phyloP scores from a whole-genome alignment of 2,888 invertebrate species.

The Tanypteryx hageni region DNA sequence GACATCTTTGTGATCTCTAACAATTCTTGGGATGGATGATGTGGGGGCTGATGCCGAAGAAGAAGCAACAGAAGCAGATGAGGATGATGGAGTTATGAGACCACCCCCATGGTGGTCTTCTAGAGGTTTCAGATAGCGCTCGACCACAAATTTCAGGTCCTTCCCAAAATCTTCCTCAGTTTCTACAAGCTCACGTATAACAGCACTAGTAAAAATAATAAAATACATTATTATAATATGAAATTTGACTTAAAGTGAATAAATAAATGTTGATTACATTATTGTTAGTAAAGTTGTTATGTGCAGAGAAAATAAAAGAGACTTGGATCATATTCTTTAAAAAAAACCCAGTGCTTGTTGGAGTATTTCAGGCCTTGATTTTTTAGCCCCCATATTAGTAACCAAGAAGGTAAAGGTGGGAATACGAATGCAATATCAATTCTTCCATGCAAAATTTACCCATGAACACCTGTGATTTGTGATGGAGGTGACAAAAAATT shows the following conservation, averaged over 20 bases:
- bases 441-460: too few species aligned
- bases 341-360: too few species aligned
- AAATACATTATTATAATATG: neutral
- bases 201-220: constrained; percentile 80
- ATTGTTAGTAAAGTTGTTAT: neutral
- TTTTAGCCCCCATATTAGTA: too few species aligned
- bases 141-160: constrained; percentile 89
- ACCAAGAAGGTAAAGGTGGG: too few species aligned
- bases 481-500: too few species aligned
- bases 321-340: too few species aligned
- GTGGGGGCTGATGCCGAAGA: constrained; percentile 7
- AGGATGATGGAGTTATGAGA: constrained; percentile 67
- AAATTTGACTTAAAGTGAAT: neutral
- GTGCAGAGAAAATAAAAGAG: constrained; percentile 13
- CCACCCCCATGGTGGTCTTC: constrained; percentile 77
- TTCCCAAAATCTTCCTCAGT: constrained; percentile 94
- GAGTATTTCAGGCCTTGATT: too few species aligned
- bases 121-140: constrained; percentile 85
- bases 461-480: too few species aligned
- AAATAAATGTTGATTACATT: neutral
- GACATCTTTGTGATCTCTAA: constrained; percentile 89
- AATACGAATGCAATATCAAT: too few species aligned
- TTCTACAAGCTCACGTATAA: constrained; percentile 91
- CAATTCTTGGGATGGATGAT: constrained; percentile 79
- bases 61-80: constrained; percentile 37